Conservation (phyloP, 1,140 invertebrate genomes). For the Camponotus pennsylvanicus region DNA sequence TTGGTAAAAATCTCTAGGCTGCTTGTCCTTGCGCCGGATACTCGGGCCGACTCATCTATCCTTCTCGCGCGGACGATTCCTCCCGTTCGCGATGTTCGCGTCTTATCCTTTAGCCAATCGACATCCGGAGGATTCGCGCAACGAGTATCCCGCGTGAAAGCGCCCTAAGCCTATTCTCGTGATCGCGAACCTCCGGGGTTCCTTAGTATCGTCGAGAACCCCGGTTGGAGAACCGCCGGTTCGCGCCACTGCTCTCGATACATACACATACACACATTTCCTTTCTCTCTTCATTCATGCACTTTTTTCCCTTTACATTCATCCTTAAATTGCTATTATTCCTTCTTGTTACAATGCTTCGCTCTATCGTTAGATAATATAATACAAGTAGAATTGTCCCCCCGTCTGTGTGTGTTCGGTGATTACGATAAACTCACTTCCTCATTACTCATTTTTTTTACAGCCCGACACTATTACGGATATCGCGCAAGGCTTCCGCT, state of each 20-base stretch:
- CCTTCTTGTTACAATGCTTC: slow-evolving; percentile 70
- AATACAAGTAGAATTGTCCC: slow-evolving; percentile 73
- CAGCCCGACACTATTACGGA: not conserved
- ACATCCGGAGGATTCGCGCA: slow-evolving; percentile 16
- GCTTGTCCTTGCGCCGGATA: slow-evolving; percentile 13
- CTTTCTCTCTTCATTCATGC: slow-evolving; percentile 3
- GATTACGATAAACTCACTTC: slow-evolving; percentile 59
- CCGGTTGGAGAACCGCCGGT: slow-evolving; percentile 37
- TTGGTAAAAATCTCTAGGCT: slow-evolving; percentile 77
- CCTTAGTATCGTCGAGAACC: not conserved
- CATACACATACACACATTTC: slow-evolving; percentile 30
- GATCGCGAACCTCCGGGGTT: slow-evolving; percentile 29
- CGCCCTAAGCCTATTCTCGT: slow-evolving; percentile 44
- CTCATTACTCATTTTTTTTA: slow-evolving; percentile 23
- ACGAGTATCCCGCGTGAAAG: slow-evolving; percentile 41
- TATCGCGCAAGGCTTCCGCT: not conserved
- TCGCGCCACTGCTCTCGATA: slow-evolving; percentile 32
- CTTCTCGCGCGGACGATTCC: not conserved
- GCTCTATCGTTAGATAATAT: slow-evolving; percentile 71
- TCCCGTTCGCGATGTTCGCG: not conserved
- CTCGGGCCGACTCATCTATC: slow-evolving; percentile 23
- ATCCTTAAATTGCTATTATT: slow-evolving; percentile 66
- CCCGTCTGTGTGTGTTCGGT: not conserved
- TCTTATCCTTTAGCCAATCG: not conserved
- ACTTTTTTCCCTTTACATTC: slow-evolving; percentile 34